Evolutionary conservation across 2,888 invertebrate genomes (phyloP), one percentile per base, ranked within the genome.

Genomic region (Polyommatus icarus): DNA sequence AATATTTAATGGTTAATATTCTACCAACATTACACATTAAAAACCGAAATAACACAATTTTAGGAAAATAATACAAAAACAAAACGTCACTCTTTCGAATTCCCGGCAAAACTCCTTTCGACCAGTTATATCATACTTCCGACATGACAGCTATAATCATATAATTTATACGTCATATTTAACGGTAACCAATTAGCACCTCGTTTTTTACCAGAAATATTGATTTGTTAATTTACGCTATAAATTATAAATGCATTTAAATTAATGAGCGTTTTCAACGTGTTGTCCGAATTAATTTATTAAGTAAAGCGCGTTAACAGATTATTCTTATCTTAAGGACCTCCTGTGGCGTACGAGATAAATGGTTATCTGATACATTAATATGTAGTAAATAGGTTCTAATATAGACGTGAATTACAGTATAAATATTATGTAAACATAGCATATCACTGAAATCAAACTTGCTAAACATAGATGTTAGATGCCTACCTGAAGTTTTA

Each of bases 191-290:
- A 67, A 67, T 67, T 67, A 67, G 29, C 67, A 32, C 18, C 29
- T 67, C 29, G 29, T 67, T 67, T 67, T 61, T 67, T 67, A 67
- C 29, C 67, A 67, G 15, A 67, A 32, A 67, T 67, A 67, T 67
- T 67, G 67, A 67, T 67, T 40, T 20, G 40, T 40, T n/a, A 72
- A 72, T 72, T 40, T n/a, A 10, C 20, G 20, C 36, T 40, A 72
- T 72, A 72, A 72, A 40, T 72, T 40, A 72, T 72, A 72, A 40
- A 72, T 72, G 72, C 72, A 72, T 72, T 71, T 12, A 40, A 40
- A 40, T 72, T 40, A 72, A 72, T 36, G 3, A 40, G 20, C 3
- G 40, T 72, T 72, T 72, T 72, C 72, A 72, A n/a, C 40, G 3
- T 4, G n/a, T 40, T 72, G 72, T 72, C 72, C n/a, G 10, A 72